Conservation (phyloP, 2,113 vertebrate species). For the Nibea albiflora region DNA sequence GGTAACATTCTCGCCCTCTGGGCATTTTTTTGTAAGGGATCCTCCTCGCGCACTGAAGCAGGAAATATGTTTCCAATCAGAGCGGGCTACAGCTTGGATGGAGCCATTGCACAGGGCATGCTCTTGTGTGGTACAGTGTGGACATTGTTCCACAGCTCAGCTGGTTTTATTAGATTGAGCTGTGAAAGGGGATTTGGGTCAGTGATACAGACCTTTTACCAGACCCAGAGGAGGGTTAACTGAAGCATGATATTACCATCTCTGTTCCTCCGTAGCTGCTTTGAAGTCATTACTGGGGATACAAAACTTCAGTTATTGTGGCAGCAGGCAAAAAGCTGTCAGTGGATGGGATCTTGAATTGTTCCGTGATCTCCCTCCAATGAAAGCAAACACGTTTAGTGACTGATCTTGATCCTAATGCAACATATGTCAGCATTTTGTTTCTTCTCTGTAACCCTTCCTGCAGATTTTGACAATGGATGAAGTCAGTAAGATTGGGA, state of each 20-base stretch:
- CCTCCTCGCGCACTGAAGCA: conserved; percentile 7
- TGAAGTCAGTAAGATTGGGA: conserved; percentile 87
- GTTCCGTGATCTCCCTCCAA: conserved; percentile 18
- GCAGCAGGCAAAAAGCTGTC: conserved; percentile 10
- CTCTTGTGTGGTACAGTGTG: conserved; percentile 62
- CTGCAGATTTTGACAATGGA: conserved; percentile 89
- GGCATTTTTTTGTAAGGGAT: conserved; percentile 30
- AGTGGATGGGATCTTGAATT: conserved; percentile 18
- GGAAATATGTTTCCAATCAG: conserved; percentile 66
- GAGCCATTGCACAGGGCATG: conserved; percentile 46
- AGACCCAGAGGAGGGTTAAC: conserved; percentile 36
- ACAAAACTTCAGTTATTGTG: conserved; percentile 19
- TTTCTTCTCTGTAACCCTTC: conserved; percentile 11
- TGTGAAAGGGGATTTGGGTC: conserved; percentile 63
- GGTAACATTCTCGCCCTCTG: conserved; percentile 23
- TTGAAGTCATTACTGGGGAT: conserved; percentile 53
- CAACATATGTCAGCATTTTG: conserved; percentile 27
- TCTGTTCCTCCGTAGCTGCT: conserved; percentile 24
- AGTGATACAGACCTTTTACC: conserved; percentile 58
- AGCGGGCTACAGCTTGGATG: conserved; percentile 20
- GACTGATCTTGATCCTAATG: conserved; percentile 15
- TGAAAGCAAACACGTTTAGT: conserved; percentile 12
- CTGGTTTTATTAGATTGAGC: conserved; percentile 69
- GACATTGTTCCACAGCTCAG: conserved; percentile 67
- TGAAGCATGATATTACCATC: conserved; percentile 61